Percentiles rank a stretch among this genome's conserved stretches.
phyloP scores from a whole-genome alignment of 2,888 invertebrate genomes.

The Leucoma salicis region DNA sequence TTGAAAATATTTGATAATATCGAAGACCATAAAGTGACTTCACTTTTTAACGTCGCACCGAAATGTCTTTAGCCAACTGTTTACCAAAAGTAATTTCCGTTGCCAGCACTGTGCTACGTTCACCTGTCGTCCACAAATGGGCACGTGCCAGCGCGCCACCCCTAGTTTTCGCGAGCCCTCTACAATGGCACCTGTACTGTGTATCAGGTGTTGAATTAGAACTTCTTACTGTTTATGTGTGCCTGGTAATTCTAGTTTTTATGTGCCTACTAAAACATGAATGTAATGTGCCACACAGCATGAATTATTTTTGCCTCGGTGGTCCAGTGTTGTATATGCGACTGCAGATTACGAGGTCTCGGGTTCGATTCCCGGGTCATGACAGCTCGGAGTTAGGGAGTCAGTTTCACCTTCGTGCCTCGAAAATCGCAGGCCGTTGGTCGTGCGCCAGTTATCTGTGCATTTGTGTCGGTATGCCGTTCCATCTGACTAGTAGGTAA shows the following conservation, averaged over 20 bases:
- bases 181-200: slow-evolving; percentile 32
- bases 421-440: too few relatives aligned
- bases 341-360: too few relatives aligned
- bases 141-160: slow-evolving; percentile 39
- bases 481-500: too few relatives aligned
- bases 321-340: too few relatives aligned
- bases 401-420: too few relatives aligned
- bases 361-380: too few relatives aligned
- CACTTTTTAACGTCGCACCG: slow-evolving; percentile 9
- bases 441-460: too few relatives aligned
- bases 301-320: too few relatives aligned
- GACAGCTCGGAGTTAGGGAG: too few relatives aligned
- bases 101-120: slow-evolving; percentile 34
- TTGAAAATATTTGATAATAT: neutral
- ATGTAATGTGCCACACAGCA: too few relatives aligned
- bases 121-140: slow-evolving; percentile 64
- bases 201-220: slow-evolving; percentile 33
- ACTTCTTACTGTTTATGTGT: slow-evolving; percentile 19
- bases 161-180: slow-evolving; percentile 32
- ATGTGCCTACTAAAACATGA: too few relatives aligned
- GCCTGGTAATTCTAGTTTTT: slow-evolving; percentile 10
- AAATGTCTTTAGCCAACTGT: slow-evolving; percentile 14
- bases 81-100: slow-evolving; percentile 48
- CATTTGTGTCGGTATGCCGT: too few relatives aligned
- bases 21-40: slow-evolving; percentile 10